A percentile compares a stretch with the other conserved stretches of the same genome.
These are phyloP conservation scores for Proteles cristata DNA, from an alignment of 2,113 vertebrate genomes.

Conservation along the genomic window DNA sequence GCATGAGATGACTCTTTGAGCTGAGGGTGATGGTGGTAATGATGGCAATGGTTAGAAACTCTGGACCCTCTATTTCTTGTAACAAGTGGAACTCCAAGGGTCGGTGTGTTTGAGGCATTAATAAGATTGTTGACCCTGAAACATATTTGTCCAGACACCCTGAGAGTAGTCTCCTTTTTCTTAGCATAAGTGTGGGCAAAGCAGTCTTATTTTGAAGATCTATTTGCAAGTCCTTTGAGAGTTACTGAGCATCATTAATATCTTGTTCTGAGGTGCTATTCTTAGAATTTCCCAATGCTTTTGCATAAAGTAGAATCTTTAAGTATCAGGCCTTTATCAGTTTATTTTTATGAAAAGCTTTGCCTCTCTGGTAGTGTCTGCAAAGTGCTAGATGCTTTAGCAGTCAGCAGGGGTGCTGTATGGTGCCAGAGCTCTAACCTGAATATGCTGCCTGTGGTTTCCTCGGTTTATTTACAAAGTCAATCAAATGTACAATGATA, in stretches of 20 bases:
- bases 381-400: not conserved
- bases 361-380: slow-evolving; percentile 42
- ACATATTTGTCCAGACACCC: not conserved
- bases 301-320: slow-evolving; percentile 5
- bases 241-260: not conserved
- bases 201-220: not conserved
- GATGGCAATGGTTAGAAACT: not conserved
- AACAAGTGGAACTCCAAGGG: not conserved
- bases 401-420: not conserved
- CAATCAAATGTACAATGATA: slow-evolving; percentile 42
- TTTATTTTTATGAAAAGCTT: slow-evolving; percentile 31
- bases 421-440: slow-evolving; percentile 25
- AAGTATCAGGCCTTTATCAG: slow-evolving; percentile 6
- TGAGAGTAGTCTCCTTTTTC: not conserved
- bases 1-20: not conserved
- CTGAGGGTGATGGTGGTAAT: not conserved
- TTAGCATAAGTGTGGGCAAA: not conserved
- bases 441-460: not conserved
- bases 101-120: not conserved
- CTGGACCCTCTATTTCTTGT: not conserved
- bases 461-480: slow-evolving; percentile 55
- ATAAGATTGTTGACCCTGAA: not conserved
- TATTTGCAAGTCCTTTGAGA: slow-evolving; percentile 20
- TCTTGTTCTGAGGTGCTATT: slow-evolving; percentile 1
- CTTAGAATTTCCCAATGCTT: slow-evolving; percentile 6